A percentile compares a stretch with the other conserved stretches of the same genome.
phyloP scores from a whole-genome alignment of 2,113 vertebrate genomes.

The Myocastor coypus region DNA sequence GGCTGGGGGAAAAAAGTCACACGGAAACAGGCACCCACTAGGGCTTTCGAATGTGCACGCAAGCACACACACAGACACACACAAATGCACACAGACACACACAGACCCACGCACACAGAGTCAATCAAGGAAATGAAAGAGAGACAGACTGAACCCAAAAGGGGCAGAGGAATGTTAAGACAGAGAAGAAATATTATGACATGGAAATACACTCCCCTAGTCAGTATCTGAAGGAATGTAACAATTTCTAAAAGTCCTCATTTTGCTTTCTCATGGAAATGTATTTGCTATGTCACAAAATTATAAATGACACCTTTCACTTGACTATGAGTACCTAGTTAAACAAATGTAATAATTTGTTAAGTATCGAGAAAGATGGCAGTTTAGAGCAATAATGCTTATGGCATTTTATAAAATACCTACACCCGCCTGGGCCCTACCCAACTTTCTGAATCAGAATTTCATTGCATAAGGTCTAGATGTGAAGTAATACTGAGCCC shows the following conservation, averaged over 20 bases:
- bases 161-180: neutral
- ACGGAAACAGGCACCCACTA: neutral
- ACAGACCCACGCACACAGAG: neutral
- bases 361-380: neutral
- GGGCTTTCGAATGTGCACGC: neutral
- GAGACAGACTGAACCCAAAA: conserved; percentile 27
- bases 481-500: neutral
- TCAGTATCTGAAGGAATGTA: neutral
- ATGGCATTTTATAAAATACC: neutral
- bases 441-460: neutral
- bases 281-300: conserved; percentile 28
- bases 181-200: conserved; percentile 3
- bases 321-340: neutral
- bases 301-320: neutral
- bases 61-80: fast-evolving
- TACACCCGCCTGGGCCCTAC: neutral
- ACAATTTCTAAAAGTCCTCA: neutral
- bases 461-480: neutral
- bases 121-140: neutral
- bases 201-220: neutral
- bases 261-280: conserved; percentile 40
- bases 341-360: conserved; percentile 47
- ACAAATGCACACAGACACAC: too few relatives aligned
- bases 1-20: conserved; percentile 51
- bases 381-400: neutral